Evolutionary conservation across 2,113 vertebrate species (phyloP), one percentile per base, ranked within the genome.

Genomic region (Zosterops hypoxanthus): DNA sequence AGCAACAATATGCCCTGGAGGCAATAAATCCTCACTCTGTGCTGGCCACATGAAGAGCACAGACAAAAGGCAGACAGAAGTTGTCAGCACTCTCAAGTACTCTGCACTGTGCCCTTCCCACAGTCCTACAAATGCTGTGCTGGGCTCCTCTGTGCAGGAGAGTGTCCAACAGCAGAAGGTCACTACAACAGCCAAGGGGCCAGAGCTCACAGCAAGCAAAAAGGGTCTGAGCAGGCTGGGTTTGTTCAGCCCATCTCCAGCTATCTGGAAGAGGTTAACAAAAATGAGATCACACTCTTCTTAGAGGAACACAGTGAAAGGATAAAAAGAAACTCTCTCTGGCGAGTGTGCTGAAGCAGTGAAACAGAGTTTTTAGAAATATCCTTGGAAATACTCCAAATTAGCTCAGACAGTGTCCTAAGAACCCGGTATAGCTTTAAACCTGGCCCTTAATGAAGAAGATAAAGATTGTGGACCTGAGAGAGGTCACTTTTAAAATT

Each of bases 11-110:
- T 23, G 17, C 17, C 34, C 44, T 10, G 20, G 20, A 76, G 20
- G 33, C 41, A 68, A 36, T 3, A 57, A 77, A 41, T 5, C 21
- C 7, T 80, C 42, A 7, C 12, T 25, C 5, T 33, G 33, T 39
- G 55, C 34, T 63, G 47, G 42, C 5, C 56, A n/a, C 7, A 0
- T n/a, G 13, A 55, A 16, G 3, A 81, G 29, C 59, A 70, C 0
- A 61, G 23, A 44, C 36, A 85, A 36, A 31, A 82, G 18, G 36
- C 3, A 82, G 44, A 41, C 22, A 41, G 26, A 87, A 78, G 36
- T 28, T 70, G 22, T 31, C 49, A 50, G 1, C 4, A 3, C 55
- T 59, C 9, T 55, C 11, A 63, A 80, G 21, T 15, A 52, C 36
- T 57, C 31, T 33, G 31, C 29, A 20, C 19, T 36, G 16, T 42